Evolutionary conservation across 2,113 vertebrate species (phyloP).

Genomic region (Ursus arctos): DNA sequence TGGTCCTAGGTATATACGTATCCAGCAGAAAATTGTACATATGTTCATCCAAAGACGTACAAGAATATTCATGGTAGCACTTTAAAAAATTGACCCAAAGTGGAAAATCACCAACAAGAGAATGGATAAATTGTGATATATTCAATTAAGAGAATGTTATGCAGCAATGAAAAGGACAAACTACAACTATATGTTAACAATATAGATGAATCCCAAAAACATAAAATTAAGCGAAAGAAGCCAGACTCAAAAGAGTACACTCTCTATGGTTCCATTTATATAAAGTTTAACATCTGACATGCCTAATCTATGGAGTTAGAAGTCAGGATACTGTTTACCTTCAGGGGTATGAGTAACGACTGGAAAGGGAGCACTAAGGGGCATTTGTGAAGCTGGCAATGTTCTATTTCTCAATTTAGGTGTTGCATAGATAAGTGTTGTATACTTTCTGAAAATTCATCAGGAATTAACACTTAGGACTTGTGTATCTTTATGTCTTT

Average conservation of each 20-base stretch:
- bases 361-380: background rate
- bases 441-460: constrained; percentile 38
- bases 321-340: background rate
- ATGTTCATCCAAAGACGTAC: background rate
- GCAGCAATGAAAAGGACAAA: constrained; percentile 12
- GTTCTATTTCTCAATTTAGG: constrained; percentile 21
- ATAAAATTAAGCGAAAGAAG: constrained; percentile 50
- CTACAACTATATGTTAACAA: background rate
- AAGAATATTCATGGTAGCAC: constrained; percentile 9
- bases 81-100: constrained; percentile 34
- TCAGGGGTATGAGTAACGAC: background rate
- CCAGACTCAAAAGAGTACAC: background rate
- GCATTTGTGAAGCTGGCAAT: background rate
- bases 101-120: background rate
- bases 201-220: constrained; percentile 1
- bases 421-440: background rate
- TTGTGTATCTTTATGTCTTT: constrained; percentile 44
- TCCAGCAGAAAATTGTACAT: constrained; percentile 20
- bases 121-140: background rate
- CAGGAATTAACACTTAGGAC: constrained; percentile 4
- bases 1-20: background rate
- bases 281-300: background rate
- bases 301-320: background rate
- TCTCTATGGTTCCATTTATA: background rate
- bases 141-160: constrained; percentile 18